Conservation (phyloP, 2,888 invertebrate species). For the Malacosoma neustria region DNA sequence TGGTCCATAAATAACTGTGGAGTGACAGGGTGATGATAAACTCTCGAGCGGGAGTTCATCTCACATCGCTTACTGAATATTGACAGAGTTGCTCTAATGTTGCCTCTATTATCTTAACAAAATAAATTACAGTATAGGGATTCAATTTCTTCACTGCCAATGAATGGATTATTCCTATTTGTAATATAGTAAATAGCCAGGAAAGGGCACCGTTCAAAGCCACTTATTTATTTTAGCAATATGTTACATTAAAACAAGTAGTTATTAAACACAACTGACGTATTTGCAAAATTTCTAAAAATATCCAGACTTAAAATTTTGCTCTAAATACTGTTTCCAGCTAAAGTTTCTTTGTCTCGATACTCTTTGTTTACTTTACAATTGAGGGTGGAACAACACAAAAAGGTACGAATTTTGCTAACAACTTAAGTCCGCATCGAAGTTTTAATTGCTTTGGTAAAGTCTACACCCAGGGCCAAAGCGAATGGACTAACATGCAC, state of each 20-base stretch:
- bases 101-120: conserved; percentile 9
- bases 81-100: conserved; percentile 44
- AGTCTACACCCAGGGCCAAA: conserved; percentile 28
- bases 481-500: conserved; percentile 22
- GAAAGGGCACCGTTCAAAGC: no score
- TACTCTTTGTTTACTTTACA: conserved; percentile 55
- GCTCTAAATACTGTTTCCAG: conserved; percentile 56
- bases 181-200: no score
- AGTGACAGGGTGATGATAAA: conserved; percentile 73
- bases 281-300: conserved; percentile 35
- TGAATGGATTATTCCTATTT: no score
- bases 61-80: conserved; percentile 62
- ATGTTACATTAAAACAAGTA: no score
- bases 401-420: conserved; percentile 55
- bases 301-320: conserved; percentile 37
- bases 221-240: no score
- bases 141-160: no score
- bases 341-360: conserved; percentile 48
- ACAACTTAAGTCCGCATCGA: conserved; percentile 44
- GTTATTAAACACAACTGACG: conserved; percentile 37
- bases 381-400: conserved; percentile 52
- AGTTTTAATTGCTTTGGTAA: conserved; percentile 67
- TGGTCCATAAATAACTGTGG: conserved; percentile 70
- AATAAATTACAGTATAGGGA: conserved; percentile 17
- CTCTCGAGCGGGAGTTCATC: conserved; percentile 62